Percentiles rank a stretch among this genome's conserved stretches.
Evolutionary conservation across 2,888 invertebrate genomes (phyloP).

Genomic region (Chalcosyrphus nemorum): DNA sequence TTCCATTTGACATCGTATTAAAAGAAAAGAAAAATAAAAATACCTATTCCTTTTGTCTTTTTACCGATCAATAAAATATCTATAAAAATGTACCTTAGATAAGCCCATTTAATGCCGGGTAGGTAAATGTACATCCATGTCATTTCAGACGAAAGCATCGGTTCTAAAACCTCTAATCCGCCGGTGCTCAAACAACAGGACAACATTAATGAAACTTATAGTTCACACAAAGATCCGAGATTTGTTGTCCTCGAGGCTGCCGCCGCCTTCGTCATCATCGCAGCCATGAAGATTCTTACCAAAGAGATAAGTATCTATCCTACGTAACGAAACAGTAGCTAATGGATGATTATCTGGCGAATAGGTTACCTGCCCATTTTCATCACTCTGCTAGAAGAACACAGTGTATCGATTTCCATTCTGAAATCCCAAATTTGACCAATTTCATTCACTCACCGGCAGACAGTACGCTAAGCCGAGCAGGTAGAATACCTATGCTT

Average conservation of each 20-base stretch:
- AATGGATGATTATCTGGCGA: conserved; percentile 72
- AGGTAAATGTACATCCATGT: conserved; percentile 46
- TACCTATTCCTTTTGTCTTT: background rate
- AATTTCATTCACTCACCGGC: conserved; percentile 48
- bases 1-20: conserved; percentile 5
- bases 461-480: conserved; percentile 1
- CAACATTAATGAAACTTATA: conserved; percentile 68
- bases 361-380: conserved; percentile 72
- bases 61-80: conserved; percentile 44
- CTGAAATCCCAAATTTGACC: conserved; percentile 48
- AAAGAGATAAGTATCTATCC: conserved; percentile 29
- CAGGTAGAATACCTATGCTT: conserved; percentile 49
- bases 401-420: conserved; percentile 61
- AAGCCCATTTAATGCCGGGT: conserved; percentile 42
- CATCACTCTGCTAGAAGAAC: conserved; percentile 49
- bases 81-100: conserved; percentile 52
- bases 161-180: conserved; percentile 55
- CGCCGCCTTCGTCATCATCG: background rate
- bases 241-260: conserved; percentile 10
- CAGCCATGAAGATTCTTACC: conserved; percentile 7
- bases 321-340: conserved; percentile 67
- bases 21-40: too few relatives aligned
- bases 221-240: conserved; percentile 56
- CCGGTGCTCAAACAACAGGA: conserved; percentile 49
- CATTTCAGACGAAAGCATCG: conserved; percentile 42